Evolutionary conservation across 1,140 invertebrate species (phyloP), one percentile per base, ranked within the genome.

Genomic region (Ceratina japonica): DNA sequence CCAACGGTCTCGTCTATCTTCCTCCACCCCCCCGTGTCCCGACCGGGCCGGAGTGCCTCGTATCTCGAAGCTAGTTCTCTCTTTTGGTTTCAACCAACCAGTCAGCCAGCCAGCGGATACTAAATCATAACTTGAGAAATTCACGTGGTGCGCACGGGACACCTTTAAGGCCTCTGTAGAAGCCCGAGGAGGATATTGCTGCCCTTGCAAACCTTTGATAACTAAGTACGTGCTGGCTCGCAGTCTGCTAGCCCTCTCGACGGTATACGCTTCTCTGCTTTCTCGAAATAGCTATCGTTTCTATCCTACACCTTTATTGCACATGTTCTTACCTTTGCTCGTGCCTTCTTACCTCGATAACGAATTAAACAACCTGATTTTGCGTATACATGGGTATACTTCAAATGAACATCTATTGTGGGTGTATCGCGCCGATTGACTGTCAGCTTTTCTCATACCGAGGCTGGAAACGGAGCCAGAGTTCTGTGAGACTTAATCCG

Each of bases 101-200:
- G 37, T 44, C 37, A 44, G 37, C 37, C 37, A 44, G 78, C 79
- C 80, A 73, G 64, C 79, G 81, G 83, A 88, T 84, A 88, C 85
- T 91, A 92, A 91, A 91, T 92, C 90, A 92, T 90, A 91, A 91
- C 90, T 91, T 89, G 90, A 90, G 90, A 91, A 91, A 91, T 91
- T 91, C 88, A 82, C 86, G 86, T 87, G 87, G 86, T 80, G 74
- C 81, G 80, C 80, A 52, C 56, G 87, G 85, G 86, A 88, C 87
- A 91, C 86, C 88, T 90, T 91, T 89, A 91, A 91, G 87, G 91
- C 86, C 87, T 90, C 80, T 69, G 87, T 87, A 87, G 86, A 87
- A 91, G 90, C 81, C 89, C 86, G 76, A 72, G 61, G 77, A 70
- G 70, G 76, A 83, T 87, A 83, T 65, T 70, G 82, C 82, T 87